phyloP scores from a whole-genome alignment of 2,888 invertebrate genomes.

The Ypsolopha sequella region DNA sequence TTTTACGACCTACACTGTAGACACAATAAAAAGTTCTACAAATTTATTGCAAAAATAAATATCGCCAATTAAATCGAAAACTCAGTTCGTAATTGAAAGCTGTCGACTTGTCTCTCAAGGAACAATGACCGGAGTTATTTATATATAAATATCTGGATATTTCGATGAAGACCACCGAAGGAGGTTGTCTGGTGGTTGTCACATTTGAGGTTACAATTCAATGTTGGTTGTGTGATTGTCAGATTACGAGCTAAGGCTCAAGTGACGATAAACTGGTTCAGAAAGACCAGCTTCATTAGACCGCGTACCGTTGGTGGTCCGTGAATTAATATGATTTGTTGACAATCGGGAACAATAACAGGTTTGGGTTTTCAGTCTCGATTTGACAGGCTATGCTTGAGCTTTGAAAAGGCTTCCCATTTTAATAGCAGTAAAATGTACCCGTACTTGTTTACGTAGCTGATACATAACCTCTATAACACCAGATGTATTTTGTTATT shows the following conservation, averaged over 20 bases:
- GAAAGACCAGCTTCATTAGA: not conserved
- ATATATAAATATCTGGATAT: not conserved
- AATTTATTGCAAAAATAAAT: not conserved
- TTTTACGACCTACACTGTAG: too few species aligned
- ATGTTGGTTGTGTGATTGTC: constrained; percentile 17
- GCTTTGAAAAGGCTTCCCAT: too few species aligned
- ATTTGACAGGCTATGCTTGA: not conserved
- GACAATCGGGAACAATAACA: not conserved
- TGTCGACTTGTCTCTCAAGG: not conserved
- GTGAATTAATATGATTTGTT: constrained; percentile 2
- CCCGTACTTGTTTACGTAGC: too few species aligned
- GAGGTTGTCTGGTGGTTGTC: constrained; percentile 9
- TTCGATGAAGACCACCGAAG: constrained; percentile 7
- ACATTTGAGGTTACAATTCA: constrained; percentile 26
- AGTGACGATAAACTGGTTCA: not conserved
- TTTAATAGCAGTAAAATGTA: not conserved
- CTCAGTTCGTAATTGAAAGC: not conserved
- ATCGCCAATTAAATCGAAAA: not conserved
- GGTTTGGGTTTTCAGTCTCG: not conserved
- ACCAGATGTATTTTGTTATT: too few species aligned
- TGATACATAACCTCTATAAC: too few species aligned
- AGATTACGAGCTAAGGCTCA: constrained; percentile 9
- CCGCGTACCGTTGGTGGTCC: constrained; percentile 1
- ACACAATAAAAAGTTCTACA: not conserved
- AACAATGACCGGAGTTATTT: not conserved